These are phyloP conservation scores for Tipula unca DNA, from an alignment of 2,888 invertebrate species.

Conservation along the genomic window DNA sequence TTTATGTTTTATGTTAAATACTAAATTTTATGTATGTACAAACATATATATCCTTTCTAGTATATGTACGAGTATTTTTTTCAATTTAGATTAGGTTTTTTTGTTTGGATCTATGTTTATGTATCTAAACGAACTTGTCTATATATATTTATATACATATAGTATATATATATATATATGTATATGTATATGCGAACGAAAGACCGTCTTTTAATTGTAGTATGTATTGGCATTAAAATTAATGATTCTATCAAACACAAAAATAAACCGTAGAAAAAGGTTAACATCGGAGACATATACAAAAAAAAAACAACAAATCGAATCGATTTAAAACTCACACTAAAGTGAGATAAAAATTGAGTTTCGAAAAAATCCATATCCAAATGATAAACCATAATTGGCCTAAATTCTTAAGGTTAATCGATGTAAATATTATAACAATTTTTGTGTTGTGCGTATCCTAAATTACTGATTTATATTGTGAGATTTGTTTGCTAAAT, in stretches of 20 bases:
- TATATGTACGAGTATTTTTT: neutral
- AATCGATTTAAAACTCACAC: neutral
- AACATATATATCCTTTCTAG: neutral
- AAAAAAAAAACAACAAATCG: neutral
- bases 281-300: neutral
- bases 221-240: neutral
- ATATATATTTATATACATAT: neutral
- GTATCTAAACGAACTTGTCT: neutral
- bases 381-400: neutral
- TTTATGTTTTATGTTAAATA: neutral
- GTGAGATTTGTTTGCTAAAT: neutral
- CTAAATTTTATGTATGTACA: neutral
- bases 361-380: neutral
- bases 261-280: neutral
- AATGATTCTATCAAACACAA: neutral
- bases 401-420: neutral
- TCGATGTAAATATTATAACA: neutral
- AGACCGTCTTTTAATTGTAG: neutral
- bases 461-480: neutral
- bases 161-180: neutral
- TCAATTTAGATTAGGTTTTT: neutral
- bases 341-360: neutral
- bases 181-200: neutral
- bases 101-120: neutral
- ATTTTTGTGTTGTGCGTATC: neutral